Conservation (phyloP, 2,797 vertebrate species). For the Molothrus aeneus region DNA sequence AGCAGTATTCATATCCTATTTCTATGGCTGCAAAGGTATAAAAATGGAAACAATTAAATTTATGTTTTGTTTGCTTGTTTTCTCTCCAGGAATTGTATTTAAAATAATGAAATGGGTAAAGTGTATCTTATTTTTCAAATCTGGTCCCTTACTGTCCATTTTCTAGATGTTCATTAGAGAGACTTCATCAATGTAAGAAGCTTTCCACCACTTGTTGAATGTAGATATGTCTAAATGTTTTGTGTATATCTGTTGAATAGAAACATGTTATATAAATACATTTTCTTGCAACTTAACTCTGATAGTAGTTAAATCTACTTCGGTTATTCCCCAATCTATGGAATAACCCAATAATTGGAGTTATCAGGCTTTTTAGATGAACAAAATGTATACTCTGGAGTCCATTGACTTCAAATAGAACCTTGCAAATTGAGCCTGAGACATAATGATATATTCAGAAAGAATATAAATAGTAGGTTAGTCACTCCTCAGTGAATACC, state of each 20-base stretch:
- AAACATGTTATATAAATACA: neutral
- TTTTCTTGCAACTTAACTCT: neutral
- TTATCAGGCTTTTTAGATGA: slow-evolving; percentile 19
- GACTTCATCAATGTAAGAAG: neutral
- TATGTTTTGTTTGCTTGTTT: neutral
- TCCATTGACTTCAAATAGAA: slow-evolving; percentile 50
- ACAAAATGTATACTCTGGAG: slow-evolving; percentile 51
- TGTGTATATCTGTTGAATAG: neutral
- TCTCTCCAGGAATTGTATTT: neutral
- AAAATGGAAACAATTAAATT: neutral
- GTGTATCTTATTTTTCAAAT: neutral
- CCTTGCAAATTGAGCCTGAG: slow-evolving; percentile 38
- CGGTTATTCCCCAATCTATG: neutral
- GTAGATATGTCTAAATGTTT: neutral
- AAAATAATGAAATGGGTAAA: neutral
- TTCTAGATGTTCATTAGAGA: neutral
- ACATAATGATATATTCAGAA: slow-evolving; percentile 55
- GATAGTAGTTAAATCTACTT: neutral
- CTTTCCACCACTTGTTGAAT: neutral
- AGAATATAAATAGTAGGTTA: slow-evolving; percentile 66
- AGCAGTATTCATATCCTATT: neutral
- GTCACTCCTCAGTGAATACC: slow-evolving; percentile 62
- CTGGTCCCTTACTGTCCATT: neutral
- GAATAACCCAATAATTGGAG: slow-evolving; percentile 33
- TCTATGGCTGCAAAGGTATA: neutral